phyloP scores from a whole-genome alignment of 2,888 invertebrate genomes.

The Phyto melanocephala region DNA sequence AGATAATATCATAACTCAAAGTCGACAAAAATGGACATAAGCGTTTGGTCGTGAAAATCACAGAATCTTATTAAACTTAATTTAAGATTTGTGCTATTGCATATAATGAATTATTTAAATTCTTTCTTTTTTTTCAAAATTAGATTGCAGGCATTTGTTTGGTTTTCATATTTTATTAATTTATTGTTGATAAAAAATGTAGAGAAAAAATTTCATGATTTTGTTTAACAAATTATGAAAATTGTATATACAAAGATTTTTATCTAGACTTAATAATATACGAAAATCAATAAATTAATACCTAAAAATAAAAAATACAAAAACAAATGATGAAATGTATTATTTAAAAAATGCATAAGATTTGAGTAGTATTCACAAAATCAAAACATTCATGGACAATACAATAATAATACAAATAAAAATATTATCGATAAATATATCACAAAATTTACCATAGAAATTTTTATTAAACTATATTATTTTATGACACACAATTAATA shows the following conservation, averaged over 20 bases:
- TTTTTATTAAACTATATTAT: not conserved
- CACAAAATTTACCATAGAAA: conserved; percentile 7
- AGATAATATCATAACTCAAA: no score
- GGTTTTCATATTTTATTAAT: no score
- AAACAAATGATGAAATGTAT: conserved; percentile 2
- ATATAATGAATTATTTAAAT: no score
- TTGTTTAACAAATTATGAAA: not conserved
- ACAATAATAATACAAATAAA: not conserved
- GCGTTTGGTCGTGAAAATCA: no score
- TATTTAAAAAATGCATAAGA: conserved; percentile 11
- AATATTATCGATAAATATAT: conserved; percentile 19
- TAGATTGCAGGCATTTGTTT: no score
- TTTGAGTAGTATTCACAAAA: conserved; percentile 40
- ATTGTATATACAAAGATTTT: conserved; percentile 2
- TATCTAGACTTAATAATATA: not conserved
- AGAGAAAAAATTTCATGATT: no score
- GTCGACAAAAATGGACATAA: no score
- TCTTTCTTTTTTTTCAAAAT: no score
- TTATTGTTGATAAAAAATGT: no score
- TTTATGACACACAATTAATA: conserved; percentile 22
- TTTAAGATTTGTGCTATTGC: no score
- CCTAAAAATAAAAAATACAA: not conserved
- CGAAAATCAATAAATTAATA: not conserved
- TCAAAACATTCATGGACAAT: conserved; percentile 17
- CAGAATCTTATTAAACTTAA: no score